Evolutionary conservation across 2,888 invertebrate genomes (phyloP).

Genomic region (Caenorhabditis zanzibari): DNA sequence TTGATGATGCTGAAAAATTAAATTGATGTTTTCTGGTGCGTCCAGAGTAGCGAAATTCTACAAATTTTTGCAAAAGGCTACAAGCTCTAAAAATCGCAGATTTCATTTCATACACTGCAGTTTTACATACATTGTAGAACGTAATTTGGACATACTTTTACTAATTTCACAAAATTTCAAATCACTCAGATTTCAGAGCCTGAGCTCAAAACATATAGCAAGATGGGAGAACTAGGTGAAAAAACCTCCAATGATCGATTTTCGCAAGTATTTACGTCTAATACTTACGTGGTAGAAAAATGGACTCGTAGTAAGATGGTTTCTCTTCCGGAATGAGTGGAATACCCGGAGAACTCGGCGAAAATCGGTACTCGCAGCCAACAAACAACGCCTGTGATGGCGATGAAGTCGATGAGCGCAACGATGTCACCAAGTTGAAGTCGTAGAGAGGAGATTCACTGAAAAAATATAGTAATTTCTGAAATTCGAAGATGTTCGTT

Average conservation of each 20-base stretch:
- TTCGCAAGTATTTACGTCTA: too few relatives aligned
- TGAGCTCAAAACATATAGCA: too few relatives aligned
- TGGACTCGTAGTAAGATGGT: conserved; percentile 12
- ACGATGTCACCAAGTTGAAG: conserved; percentile 32
- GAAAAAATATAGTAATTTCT: conserved; percentile 7
- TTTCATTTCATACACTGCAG: too few relatives aligned
- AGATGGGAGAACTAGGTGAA: too few relatives aligned
- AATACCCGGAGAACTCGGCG: conserved; percentile 42
- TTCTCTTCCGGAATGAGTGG: conserved; percentile 37
- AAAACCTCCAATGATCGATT: too few relatives aligned
- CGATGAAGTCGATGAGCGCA: conserved; percentile 10
- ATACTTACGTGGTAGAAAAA: background rate
- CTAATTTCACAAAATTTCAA: too few relatives aligned
- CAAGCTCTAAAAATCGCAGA: background rate
- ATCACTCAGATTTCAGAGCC: too few relatives aligned
- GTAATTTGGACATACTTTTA: too few relatives aligned
- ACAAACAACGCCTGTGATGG: conserved; percentile 12
- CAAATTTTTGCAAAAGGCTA: background rate
- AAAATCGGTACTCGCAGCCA: conserved; percentile 13
- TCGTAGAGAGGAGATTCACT: conserved; percentile 37
- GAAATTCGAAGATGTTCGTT: too few relatives aligned
- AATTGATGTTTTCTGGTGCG: background rate
- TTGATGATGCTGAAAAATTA: conserved; percentile 18
- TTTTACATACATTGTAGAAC: too few relatives aligned
- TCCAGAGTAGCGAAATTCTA: too few relatives aligned